phyloP scores from a whole-genome alignment of 1,140 invertebrate genomes.

The Pseudomyrmex gracilis region DNA sequence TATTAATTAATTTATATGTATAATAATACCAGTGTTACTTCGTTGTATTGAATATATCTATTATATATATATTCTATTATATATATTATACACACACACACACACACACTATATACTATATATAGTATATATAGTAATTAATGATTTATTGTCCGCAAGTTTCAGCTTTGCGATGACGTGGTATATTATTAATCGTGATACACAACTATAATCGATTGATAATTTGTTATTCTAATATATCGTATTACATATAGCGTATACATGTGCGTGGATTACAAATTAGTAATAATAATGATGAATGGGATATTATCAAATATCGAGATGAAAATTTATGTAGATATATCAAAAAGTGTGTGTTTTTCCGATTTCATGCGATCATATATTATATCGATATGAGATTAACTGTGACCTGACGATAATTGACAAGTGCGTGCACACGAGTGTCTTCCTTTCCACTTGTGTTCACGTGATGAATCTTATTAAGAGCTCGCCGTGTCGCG shows the following conservation, averaged over 20 bases:
- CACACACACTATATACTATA: too few species aligned
- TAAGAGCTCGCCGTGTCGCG: conserved; percentile 77
- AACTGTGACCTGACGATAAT: conserved; percentile 47
- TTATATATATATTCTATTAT: too few species aligned
- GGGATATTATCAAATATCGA: conserved; percentile 23
- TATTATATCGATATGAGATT: conserved; percentile 50
- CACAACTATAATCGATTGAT: neutral
- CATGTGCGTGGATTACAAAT: conserved; percentile 27
- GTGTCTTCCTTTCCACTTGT: conserved; percentile 55
- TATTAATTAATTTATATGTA: too few species aligned
- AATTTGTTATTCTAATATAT: conserved; percentile 41
- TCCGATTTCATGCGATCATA: conserved; percentile 35
- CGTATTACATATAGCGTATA: conserved; percentile 1
- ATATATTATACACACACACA: too few species aligned
- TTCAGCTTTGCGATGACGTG: neutral
- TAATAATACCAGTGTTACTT: neutral
- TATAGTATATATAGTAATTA: neutral
- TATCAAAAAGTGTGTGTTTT: conserved; percentile 35
- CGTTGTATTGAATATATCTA: neutral
- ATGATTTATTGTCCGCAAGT: conserved; percentile 11
- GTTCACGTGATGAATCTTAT: conserved; percentile 56
- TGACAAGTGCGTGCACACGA: conserved; percentile 55
- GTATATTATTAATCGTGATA: neutral
- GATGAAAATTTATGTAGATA: conserved; percentile 16
- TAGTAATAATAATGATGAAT: conserved; percentile 29